Evolutionary conservation across 2,797 vertebrate genomes (phyloP).

Genomic region (Falco concolor): DNA sequence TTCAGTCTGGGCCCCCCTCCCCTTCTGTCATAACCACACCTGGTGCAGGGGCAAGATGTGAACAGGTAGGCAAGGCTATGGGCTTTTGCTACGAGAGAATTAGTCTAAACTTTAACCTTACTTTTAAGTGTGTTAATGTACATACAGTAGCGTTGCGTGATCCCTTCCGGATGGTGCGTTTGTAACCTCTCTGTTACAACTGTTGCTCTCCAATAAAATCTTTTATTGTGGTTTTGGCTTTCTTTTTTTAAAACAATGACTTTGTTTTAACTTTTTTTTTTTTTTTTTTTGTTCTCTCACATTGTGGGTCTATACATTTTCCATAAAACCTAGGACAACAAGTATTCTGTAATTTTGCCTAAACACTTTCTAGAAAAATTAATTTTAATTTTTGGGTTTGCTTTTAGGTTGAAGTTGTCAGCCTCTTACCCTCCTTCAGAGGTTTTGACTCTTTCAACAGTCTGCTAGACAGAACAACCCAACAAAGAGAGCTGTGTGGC

Average conservation of each 20-base stretch:
- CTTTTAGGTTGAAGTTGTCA: neutral
- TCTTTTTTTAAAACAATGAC: neutral
- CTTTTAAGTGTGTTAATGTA: neutral
- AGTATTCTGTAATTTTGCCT: neutral
- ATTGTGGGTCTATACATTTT: neutral
- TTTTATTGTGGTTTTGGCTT: neutral
- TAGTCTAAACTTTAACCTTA: neutral
- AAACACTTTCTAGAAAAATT: neutral
- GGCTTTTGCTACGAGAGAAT: neutral
- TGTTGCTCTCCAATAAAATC: neutral
- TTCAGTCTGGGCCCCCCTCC: neutral
- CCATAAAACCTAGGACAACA: neutral
- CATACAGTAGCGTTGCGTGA: neutral
- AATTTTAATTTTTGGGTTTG: rapidly evolving
- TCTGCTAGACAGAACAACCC: neutral
- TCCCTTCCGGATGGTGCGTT: neutral
- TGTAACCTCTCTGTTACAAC: neutral
- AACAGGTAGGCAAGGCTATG: neutral
- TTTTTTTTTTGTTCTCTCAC: neutral
- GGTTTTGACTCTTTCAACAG: neutral
- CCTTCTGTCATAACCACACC: neutral
- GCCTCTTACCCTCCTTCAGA: neutral
- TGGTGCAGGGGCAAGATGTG: neutral
- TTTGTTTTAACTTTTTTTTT: neutral
- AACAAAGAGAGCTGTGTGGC: neutral